Conservation (phyloP, 2,113 vertebrate species). For the Struthidea cinerea region DNA sequence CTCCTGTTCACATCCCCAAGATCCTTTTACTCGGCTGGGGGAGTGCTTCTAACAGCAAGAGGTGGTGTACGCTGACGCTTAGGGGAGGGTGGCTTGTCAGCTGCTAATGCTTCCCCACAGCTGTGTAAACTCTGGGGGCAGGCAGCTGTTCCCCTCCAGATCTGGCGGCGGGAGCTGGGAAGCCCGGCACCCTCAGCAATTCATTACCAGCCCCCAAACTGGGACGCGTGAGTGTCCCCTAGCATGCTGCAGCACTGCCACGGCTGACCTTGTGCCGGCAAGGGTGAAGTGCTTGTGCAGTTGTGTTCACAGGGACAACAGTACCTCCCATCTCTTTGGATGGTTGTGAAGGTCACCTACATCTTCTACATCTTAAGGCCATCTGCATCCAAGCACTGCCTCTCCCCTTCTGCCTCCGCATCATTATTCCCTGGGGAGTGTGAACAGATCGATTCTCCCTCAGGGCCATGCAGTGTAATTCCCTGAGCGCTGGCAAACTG, state of each 20-base stretch:
- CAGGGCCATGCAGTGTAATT: background rate
- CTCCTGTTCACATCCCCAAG: background rate
- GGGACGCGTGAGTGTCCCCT: background rate
- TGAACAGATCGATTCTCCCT: background rate
- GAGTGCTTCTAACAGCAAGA: background rate
- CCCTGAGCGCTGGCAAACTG: rapidly evolving
- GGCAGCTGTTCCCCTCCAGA: slow-evolving; percentile 58
- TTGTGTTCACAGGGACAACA: background rate
- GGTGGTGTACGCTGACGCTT: background rate
- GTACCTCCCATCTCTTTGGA: background rate
- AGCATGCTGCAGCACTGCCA: rapidly evolving
- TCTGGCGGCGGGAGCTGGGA: background rate
- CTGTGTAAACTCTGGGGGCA: slow-evolving; percentile 13
- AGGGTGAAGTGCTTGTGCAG: background rate
- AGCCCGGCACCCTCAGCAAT: slow-evolving; percentile 24
- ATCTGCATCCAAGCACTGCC: background rate
- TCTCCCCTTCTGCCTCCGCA: background rate
- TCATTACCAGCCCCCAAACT: background rate
- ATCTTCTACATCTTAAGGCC: background rate
- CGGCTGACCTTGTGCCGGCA: background rate
- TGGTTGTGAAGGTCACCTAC: background rate
- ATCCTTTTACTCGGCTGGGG: background rate
- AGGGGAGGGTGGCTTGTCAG: slow-evolving; percentile 14
- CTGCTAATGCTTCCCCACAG: slow-evolving; percentile 45
- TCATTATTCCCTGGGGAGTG: background rate